Evolutionary conservation across 2,113 vertebrate species (phyloP), one percentile per base, ranked within the genome.

Genomic region (Erythrocercus mccallii): DNA sequence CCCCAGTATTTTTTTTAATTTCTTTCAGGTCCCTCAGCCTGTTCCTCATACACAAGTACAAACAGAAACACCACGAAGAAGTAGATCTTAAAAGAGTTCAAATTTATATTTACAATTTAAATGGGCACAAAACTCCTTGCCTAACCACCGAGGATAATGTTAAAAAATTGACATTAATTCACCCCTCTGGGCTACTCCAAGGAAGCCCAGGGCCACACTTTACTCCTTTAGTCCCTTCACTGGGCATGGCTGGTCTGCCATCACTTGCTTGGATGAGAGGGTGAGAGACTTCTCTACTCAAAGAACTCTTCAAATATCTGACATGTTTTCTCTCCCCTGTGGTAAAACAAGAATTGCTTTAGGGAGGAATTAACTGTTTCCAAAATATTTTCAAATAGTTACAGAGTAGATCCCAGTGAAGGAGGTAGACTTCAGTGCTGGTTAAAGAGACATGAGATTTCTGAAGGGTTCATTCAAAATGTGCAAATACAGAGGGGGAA

Each of bases 131-230:
- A 87, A 21, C 4, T 79, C 19, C 38, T 5, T 47, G 71, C 31
- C 40, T 9, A 79, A 28, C 9, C 6, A 33, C 7, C 0, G 0
- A 7, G 23, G 51, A 25, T 68, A 21, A 58, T 10, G 14, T 58
- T 58, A 40, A 30, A 71, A 81, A 74, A 31, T 0, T 19, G 58
- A 47, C 27, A 31, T 37, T 25, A 30, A 42, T 13, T 38, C 51
- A 88, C 4, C 4, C 20, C 9, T 28, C 35, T 35, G 30, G 42
- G 60, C 42, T 71, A 38, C 27, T 40, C 50, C 64, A 73, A 27
- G n/a, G 22, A 69, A 76, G 27, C 27, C 37, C 21, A 37, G 21
- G 21, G 40, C 12, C 45, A 56, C 0, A 0, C 9, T 51, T 31
- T 15, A 35, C 12, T 44, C 58, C 37, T 44, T 60, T 14, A 51